Evolutionary conservation across 2,888 invertebrate species (phyloP).

Genomic region (Pelosia muscerda): DNA sequence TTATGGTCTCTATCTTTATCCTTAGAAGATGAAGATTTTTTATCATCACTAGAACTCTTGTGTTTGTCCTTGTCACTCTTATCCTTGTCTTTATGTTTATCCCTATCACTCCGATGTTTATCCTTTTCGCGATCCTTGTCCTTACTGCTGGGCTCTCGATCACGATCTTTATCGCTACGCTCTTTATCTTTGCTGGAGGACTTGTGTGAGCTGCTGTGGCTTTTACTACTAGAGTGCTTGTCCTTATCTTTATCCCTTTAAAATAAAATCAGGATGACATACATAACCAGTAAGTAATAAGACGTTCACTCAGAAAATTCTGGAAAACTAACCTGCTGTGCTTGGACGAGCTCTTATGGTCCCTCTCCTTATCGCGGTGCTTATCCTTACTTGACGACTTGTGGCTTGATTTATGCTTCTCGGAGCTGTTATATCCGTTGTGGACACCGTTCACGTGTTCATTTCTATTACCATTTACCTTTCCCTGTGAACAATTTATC

Average conservation of each 20-base stretch:
- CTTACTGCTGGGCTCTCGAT: conserved; percentile 56
- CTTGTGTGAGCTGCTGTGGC: conserved; percentile 86
- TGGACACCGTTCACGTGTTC: conserved; percentile 93
- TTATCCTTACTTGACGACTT: conserved; percentile 90
- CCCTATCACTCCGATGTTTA: conserved; percentile 78
- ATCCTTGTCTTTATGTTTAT: conserved; percentile 70
- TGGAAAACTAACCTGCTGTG: conserved; percentile 82
- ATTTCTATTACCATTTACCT: conserved; percentile 85
- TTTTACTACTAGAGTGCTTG: conserved; percentile 84
- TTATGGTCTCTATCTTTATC: conserved; percentile 73
- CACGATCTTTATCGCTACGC: conserved; percentile 71
- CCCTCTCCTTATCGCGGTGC: conserved; percentile 89
- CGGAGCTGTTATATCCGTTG: conserved; percentile 89
- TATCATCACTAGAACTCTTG: conserved; percentile 67
- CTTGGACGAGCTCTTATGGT: conserved; percentile 86
- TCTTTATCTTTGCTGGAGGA: conserved; percentile 85
- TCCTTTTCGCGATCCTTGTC: conserved; percentile 69
- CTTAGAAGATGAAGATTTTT: conserved; percentile 78
- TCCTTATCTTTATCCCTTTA: conserved; percentile 84
- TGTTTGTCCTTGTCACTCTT: conserved; percentile 68
- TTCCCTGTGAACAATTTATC: conserved; percentile 69
- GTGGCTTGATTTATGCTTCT: conserved; percentile 87
- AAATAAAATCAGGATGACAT: conserved; percentile 33
- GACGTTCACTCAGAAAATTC: conserved; percentile 63
- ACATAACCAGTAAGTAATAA: conserved; percentile 25